Percentiles rank a stretch among this genome's conserved stretches.
These are phyloP conservation scores for Trypoxylon attenuatum DNA, from an alignment of 2,888 invertebrate species.

Conservation along the genomic window DNA sequence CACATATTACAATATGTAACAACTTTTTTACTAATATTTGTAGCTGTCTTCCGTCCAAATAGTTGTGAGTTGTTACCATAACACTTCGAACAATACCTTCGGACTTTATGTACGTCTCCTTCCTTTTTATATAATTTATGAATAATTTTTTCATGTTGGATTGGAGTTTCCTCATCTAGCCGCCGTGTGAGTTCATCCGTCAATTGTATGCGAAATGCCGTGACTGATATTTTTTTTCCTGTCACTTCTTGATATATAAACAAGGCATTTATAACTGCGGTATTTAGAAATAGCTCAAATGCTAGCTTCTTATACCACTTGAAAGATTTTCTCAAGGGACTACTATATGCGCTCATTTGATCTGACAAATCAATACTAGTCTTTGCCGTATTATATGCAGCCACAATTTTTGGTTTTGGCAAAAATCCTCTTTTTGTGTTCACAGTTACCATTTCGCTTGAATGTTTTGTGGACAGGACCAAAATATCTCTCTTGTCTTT, in stretches of 20 bases:
- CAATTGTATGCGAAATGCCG: conserved; percentile 23
- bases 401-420: conserved; percentile 52
- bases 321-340: conserved; percentile 62
- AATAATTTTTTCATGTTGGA: conserved; percentile 11
- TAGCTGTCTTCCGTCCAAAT: conserved; percentile 1
- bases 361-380: conserved; percentile 64
- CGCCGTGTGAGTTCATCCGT: conserved; percentile 18
- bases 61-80: not conserved
- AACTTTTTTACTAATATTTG: not conserved
- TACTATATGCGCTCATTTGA: conserved; percentile 56
- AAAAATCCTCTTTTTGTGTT: conserved; percentile 32
- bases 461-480: conserved; percentile 64
- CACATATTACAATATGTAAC: conserved; percentile 1
- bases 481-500: conserved; percentile 58
- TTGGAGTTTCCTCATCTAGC: conserved; percentile 18
- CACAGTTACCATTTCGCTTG: conserved; percentile 40
- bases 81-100: not conserved
- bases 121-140: conserved; percentile 17
- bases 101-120: conserved; percentile 3
- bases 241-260: conserved; percentile 22
- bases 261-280: conserved; percentile 43
- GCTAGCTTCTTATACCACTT: conserved; percentile 68
- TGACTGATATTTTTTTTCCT: conserved; percentile 22
- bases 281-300: conserved; percentile 63
- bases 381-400: conserved; percentile 66